These are phyloP conservation scores for Charina bottae DNA, from an alignment of 2,113 vertebrate genomes.

Conservation along the genomic window DNA sequence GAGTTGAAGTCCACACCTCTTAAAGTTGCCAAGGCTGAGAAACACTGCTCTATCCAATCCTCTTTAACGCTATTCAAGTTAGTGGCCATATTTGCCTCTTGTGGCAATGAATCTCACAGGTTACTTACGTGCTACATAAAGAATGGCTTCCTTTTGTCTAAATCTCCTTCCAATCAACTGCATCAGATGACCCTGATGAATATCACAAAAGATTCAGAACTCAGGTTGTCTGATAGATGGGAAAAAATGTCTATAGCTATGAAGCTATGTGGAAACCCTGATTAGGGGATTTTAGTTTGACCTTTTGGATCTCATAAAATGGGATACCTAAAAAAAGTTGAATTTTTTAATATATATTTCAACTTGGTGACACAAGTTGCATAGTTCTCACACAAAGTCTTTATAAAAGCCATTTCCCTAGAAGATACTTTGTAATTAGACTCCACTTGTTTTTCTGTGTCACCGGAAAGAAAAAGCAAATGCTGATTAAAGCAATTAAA, in stretches of 20 bases:
- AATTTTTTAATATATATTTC: conserved; percentile 21
- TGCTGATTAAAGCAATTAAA: conserved; percentile 99
- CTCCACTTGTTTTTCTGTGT: conserved; percentile 89
- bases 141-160: not conserved
- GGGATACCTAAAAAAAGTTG: not conserved
- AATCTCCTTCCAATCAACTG: not conserved
- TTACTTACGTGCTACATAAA: not conserved
- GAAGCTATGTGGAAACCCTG: not conserved
- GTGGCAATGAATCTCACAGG: not conserved
- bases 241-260: not conserved
- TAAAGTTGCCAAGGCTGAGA: too few species aligned
- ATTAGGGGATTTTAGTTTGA: not conserved
- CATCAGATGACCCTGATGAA: not conserved
- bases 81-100: not conserved
- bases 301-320: not conserved
- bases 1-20: too few species aligned
- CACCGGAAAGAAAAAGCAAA: conserved; percentile 89
- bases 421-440: conserved; percentile 85
- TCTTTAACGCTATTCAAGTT: not conserved
- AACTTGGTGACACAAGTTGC: conserved; percentile 54
- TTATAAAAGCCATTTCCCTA: conserved; percentile 76
- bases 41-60: not conserved
- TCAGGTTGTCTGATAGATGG: not conserved
- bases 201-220: not conserved
- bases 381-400: conserved; percentile 57